A percentile compares a stretch with the other conserved stretches of the same genome.
phyloP scores from a whole-genome alignment of 2,797 vertebrate species.

The Rhynchotus rufescens region DNA sequence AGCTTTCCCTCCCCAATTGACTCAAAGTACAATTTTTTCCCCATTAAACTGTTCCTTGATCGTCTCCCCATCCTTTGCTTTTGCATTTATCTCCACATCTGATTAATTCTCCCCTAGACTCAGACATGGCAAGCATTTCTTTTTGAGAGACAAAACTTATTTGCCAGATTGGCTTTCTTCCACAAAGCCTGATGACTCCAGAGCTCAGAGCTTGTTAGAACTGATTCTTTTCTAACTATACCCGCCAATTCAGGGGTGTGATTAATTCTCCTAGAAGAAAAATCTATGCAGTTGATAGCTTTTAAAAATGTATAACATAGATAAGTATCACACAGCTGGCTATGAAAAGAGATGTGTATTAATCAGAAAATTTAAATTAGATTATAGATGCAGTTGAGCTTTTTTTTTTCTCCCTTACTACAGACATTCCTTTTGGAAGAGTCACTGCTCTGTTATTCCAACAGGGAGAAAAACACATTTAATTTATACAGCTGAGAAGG shows the following conservation, averaged over 20 bases:
- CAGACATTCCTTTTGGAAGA: constrained; percentile 17
- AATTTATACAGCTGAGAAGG: neutral
- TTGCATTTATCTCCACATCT: neutral
- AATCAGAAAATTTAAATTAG: constrained; percentile 49
- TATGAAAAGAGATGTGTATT: constrained; percentile 13
- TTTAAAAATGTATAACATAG: constrained; percentile 31
- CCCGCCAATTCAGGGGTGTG: neutral
- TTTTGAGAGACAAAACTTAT: neutral
- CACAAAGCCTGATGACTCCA: neutral
- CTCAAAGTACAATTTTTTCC: neutral
- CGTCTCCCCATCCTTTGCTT: neutral
- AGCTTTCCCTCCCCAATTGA: neutral
- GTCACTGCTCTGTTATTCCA: neutral
- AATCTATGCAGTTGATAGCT: neutral
- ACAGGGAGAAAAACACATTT: neutral
- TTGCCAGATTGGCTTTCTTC: constrained; percentile 29
- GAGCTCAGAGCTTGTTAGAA: constrained; percentile 11
- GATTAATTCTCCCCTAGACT: neutral
- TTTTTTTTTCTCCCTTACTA: constrained; percentile 5
- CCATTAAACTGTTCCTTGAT: neutral
- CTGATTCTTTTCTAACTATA: constrained; percentile 20
- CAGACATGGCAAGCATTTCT: neutral
- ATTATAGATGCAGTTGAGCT: constrained; percentile 17
- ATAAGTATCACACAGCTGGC: constrained; percentile 10
- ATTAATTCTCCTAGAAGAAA: constrained; percentile 22